These are phyloP conservation scores for Caenorhabditis sp. DNA, from an alignment of 2,888 invertebrate genomes.

Conservation along the genomic window DNA sequence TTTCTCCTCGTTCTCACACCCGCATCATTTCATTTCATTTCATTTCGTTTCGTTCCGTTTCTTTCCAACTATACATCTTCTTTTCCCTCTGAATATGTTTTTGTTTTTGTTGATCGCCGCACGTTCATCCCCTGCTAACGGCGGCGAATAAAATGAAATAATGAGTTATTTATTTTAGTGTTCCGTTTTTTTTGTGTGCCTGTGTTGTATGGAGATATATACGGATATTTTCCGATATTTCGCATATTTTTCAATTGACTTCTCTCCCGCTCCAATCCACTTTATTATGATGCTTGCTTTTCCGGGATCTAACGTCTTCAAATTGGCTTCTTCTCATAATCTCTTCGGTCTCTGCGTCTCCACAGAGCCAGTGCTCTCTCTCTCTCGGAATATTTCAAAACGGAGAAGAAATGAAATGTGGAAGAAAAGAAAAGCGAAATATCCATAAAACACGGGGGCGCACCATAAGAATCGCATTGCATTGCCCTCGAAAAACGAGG, in stretches of 20 bases:
- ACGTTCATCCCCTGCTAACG: background rate
- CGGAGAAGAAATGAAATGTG: too few relatives aligned
- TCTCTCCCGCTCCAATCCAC: conserved; percentile 2
- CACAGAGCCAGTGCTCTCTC: background rate
- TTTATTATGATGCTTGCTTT: conserved; percentile 10
- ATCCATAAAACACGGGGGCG: conserved; percentile 14
- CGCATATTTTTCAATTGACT: conserved; percentile 1
- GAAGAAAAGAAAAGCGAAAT: conserved; percentile 3
- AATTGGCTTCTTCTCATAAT: conserved; percentile 34
- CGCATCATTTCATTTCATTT: too few relatives aligned
- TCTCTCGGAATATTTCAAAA: background rate
- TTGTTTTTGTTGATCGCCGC: background rate
- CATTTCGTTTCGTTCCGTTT: too few relatives aligned
- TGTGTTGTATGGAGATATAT: too few relatives aligned
- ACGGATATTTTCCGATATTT: background rate
- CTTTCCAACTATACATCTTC: too few relatives aligned
- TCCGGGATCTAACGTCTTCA: conserved; percentile 4
- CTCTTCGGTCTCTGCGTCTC: conserved; percentile 1
- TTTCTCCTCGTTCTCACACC: too few relatives aligned
- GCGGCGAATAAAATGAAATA: background rate
- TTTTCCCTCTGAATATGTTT: background rate
- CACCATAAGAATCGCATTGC: too few relatives aligned
- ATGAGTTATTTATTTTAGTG: background rate
- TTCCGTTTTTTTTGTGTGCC: too few relatives aligned
- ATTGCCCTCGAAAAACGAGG: too few relatives aligned